Percentiles rank a stretch among this genome's conserved stretches.
phyloP scores from a whole-genome alignment of 2,888 invertebrate genomes.

The Cephus runcator region DNA sequence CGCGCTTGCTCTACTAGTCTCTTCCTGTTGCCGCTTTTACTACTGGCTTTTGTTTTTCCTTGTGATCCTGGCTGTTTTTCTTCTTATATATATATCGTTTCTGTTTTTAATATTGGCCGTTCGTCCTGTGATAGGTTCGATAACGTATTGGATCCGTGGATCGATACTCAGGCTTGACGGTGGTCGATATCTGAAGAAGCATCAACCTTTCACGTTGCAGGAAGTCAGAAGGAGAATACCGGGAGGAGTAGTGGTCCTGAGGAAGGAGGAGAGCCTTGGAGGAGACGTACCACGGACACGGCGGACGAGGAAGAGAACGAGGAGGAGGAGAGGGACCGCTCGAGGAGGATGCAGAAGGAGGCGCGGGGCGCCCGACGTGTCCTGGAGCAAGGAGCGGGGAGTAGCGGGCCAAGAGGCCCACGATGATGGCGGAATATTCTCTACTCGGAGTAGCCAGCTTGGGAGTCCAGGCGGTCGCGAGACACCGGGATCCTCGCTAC shows the following conservation, averaged over 20 bases:
- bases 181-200: not conserved
- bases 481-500: slow-evolving; percentile 1
- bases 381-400: slow-evolving; percentile 18
- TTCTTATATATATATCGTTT: not conserved
- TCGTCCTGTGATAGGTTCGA: not conserved
- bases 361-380: slow-evolving; percentile 10
- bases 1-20: slow-evolving; percentile 20
- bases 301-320: slow-evolving; percentile 2
- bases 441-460: not conserved
- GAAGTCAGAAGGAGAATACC: not conserved
- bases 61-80: not conserved
- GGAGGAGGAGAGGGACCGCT: slow-evolving; percentile 4
- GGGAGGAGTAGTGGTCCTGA: not conserved
- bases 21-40: not conserved
- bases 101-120: not conserved
- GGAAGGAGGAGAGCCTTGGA: slow-evolving; percentile 8
- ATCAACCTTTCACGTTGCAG: not conserved
- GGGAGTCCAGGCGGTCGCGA: not conserved
- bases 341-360: slow-evolving; percentile 29
- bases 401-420: slow-evolving; percentile 28
- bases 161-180: not conserved
- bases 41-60: not conserved
- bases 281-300: slow-evolving; percentile 8
- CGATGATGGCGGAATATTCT: slow-evolving; percentile 46
- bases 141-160: not conserved